Conservation (phyloP, 2,113 vertebrate species). For the Solea solea region DNA sequence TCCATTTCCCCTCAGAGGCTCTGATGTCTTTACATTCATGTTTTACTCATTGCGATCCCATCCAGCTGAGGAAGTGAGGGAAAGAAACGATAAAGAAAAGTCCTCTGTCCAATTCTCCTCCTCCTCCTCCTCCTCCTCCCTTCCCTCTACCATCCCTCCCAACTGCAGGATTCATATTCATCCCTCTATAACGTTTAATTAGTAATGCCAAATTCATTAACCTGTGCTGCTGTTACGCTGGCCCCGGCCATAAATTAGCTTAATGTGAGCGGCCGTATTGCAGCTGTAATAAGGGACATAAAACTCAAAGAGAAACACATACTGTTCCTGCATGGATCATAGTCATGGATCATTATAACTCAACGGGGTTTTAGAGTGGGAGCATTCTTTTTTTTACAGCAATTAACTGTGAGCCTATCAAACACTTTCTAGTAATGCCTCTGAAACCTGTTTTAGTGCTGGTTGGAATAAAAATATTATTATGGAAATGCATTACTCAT, state of each 20-base stretch:
- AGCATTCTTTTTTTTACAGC: constrained; percentile 46
- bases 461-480: constrained; percentile 18
- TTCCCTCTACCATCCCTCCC: constrained; percentile 66
- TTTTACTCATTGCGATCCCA: constrained; percentile 17
- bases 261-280: constrained; percentile 83
- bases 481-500: constrained; percentile 29
- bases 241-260: constrained; percentile 83
- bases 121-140: constrained; percentile 37
- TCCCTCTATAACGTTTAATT: constrained; percentile 96
- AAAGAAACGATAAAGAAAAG: constrained; percentile 41
- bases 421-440: constrained; percentile 14
- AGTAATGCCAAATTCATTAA: constrained; percentile 98
- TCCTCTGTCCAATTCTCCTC: constrained; percentile 53
- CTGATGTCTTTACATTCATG: constrained; percentile 25
- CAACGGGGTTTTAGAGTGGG: constrained; percentile 53
- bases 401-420: constrained; percentile 35
- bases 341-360: constrained; percentile 77
- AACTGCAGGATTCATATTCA: constrained; percentile 94
- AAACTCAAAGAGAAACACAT: constrained; percentile 81
- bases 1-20: constrained; percentile 48
- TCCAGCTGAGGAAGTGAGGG: constrained; percentile 23
- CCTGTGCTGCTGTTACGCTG: constrained; percentile 84
- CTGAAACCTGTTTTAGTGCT: constrained; percentile 11
- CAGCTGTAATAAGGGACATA: constrained; percentile 84
- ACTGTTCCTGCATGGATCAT: constrained; percentile 48